phyloP scores from a whole-genome alignment of 2,797 vertebrate species.

The Botia kubotai region DNA sequence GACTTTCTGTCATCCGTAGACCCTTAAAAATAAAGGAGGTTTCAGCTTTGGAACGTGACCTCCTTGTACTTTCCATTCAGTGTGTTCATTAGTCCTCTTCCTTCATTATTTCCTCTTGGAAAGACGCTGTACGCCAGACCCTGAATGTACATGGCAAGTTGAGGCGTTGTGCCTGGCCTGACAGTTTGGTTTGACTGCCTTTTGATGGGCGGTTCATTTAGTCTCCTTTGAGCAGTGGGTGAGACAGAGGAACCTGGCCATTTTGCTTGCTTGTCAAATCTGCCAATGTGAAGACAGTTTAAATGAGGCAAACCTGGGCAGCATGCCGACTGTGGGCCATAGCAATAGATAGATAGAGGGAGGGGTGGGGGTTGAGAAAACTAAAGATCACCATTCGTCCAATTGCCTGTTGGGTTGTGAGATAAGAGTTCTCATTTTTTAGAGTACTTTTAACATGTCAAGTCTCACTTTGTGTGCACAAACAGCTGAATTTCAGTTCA shows the following conservation, averaged over 20 bases:
- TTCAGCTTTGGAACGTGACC: conserved; percentile 24
- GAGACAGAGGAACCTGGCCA: conserved; percentile 49
- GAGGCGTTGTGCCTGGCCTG: conserved; percentile 44
- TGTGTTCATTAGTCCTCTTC: conserved; percentile 41
- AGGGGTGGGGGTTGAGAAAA: background rate
- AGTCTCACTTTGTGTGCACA: conserved; percentile 37
- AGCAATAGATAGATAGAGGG: background rate
- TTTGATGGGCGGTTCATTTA: conserved; percentile 70
- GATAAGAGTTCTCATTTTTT: conserved; percentile 28
- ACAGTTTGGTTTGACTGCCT: conserved; percentile 48
- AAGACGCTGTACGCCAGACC: conserved; percentile 1
- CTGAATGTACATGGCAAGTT: conserved; percentile 31
- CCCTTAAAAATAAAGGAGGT: conserved; percentile 14
- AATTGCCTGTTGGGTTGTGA: conserved; percentile 28
- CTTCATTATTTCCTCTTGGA: conserved; percentile 41
- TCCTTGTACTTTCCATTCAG: conserved; percentile 36
- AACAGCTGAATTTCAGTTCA: conserved; percentile 46
- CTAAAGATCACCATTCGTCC: conserved; percentile 30
- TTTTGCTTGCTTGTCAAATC: conserved; percentile 70
- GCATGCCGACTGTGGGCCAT: conserved; percentile 34
- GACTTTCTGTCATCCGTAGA: background rate
- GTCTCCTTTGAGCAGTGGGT: conserved; percentile 51
- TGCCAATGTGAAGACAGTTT: conserved; percentile 64
- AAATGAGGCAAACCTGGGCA: conserved; percentile 71
- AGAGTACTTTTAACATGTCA: conserved; percentile 45